These are phyloP conservation scores for Brachynemurus nebulosus DNA, from an alignment of 2,888 invertebrate species.

Conservation along the genomic window DNA sequence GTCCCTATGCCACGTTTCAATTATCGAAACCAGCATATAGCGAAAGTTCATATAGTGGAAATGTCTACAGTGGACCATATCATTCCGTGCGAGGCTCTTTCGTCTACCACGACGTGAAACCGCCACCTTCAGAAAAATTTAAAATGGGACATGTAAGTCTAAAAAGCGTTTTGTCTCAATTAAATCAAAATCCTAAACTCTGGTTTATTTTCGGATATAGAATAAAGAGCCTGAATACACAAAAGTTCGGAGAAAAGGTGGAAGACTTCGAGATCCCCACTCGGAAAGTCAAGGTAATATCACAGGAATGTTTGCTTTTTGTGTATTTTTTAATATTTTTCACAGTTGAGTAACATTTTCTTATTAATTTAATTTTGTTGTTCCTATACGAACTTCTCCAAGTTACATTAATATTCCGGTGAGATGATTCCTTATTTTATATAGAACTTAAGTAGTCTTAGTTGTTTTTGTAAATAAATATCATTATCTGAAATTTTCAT, in stretches of 20 bases:
- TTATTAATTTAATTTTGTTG: constrained; percentile 4
- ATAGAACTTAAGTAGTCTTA: constrained; percentile 2
- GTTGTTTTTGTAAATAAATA: not conserved
- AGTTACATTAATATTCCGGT: constrained; percentile 4
- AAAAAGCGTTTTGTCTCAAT: not conserved
- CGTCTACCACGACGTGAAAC: constrained; percentile 80
- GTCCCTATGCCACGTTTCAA: constrained; percentile 86
- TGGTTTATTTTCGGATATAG: constrained; percentile 30
- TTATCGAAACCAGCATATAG: constrained; percentile 74
- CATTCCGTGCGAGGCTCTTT: constrained; percentile 75
- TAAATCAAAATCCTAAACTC: not conserved
- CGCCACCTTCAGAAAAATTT: constrained; percentile 58
- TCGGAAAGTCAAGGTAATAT: constrained; percentile 68
- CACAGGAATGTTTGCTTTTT: not conserved
- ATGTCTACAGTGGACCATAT: constrained; percentile 76
- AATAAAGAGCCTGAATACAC: constrained; percentile 72
- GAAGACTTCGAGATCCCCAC: constrained; percentile 62
- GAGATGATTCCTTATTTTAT: constrained; percentile 6
- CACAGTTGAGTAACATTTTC: not conserved
- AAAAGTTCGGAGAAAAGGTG: constrained; percentile 71
- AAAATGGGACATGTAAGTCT: constrained; percentile 52
- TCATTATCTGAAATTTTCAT: too few relatives aligned
- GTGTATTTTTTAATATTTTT: constrained; percentile 4
- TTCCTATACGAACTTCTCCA: constrained; percentile 5
- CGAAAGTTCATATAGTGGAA: constrained; percentile 82